A percentile compares a stretch with the other conserved stretches of the same genome.
These are phyloP conservation scores for Protophormia terraenovae DNA, from an alignment of 2,888 invertebrate species.

Conservation along the genomic window DNA sequence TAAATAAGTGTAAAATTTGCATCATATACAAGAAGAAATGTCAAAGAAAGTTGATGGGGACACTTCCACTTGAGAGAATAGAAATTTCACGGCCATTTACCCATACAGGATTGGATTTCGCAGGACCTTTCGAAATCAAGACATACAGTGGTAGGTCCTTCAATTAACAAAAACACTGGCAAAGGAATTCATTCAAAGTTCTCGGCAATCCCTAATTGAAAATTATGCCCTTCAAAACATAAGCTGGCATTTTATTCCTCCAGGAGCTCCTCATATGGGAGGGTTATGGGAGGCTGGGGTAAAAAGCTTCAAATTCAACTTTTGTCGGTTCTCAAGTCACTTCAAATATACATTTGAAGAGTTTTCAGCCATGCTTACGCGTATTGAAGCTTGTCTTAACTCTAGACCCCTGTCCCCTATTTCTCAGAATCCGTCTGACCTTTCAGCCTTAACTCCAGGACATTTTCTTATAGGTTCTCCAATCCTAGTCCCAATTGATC, in stretches of 20 bases:
- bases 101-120: neutral
- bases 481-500: too few relatives aligned
- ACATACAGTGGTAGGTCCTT: too few relatives aligned
- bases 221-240: too few relatives aligned
- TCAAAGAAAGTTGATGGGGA: neutral
- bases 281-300: neutral
- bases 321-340: neutral
- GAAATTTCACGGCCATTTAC: neutral
- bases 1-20: neutral
- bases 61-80: neutral
- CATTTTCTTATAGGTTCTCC: too few relatives aligned
- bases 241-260: neutral
- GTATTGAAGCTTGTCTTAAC: neutral
- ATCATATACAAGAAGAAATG: neutral
- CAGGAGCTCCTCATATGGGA: neutral
- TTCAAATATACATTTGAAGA: neutral
- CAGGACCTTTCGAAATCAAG: too few relatives aligned
- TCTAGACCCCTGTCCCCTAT: neutral
- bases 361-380: neutral
- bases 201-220: too few relatives aligned
- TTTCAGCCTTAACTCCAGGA: too few relatives aligned
- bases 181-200: too few relatives aligned
- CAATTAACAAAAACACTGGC: too few relatives aligned
- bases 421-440: too few relatives aligned
- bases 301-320: neutral